phyloP scores from a whole-genome alignment of 2,888 invertebrate species.

The Pyralis farinalis region DNA sequence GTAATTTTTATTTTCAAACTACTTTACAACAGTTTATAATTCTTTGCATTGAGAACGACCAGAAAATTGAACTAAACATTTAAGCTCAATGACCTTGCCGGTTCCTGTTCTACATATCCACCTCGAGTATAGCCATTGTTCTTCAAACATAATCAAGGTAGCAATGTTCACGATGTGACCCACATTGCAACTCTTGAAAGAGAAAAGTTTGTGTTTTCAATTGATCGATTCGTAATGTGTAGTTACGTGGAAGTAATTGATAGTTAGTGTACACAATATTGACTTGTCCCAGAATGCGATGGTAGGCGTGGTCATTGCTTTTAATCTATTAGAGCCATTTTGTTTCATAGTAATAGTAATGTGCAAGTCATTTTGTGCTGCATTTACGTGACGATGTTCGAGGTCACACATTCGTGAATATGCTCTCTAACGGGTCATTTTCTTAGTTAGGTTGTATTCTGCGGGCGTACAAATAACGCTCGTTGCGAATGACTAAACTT shows the following conservation, averaged over 20 bases:
- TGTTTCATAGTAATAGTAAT: constrained; percentile 39
- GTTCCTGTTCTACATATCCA: constrained; percentile 30
- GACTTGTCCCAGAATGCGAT: constrained; percentile 55
- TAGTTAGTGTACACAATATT: constrained; percentile 46
- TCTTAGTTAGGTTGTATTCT: constrained; percentile 52
- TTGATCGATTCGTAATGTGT: constrained; percentile 49
- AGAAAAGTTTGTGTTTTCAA: constrained; percentile 44
- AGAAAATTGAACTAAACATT: too few relatives aligned
- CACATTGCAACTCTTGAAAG: constrained; percentile 17
- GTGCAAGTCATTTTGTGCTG: constrained; percentile 49
- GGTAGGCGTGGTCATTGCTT: constrained; percentile 45
- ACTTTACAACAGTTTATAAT: too few relatives aligned
- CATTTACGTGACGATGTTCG: constrained; percentile 20
- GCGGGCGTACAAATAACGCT: constrained; percentile 52
- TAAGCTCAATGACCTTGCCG: constrained; percentile 26
- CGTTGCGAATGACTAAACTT: constrained; percentile 25
- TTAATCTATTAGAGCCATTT: constrained; percentile 47
- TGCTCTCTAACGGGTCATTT: constrained; percentile 61
- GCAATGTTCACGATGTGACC: constrained; percentile 25
- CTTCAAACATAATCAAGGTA: constrained; percentile 48
- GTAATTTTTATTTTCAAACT: too few relatives aligned
- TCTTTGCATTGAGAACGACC: too few relatives aligned
- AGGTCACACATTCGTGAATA: constrained; percentile 47
- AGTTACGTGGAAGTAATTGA: constrained; percentile 56
- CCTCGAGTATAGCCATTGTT: constrained; percentile 21